These are phyloP conservation scores for Oeneis ivallda DNA, from an alignment of 2,888 invertebrate species.

Conservation along the genomic window DNA sequence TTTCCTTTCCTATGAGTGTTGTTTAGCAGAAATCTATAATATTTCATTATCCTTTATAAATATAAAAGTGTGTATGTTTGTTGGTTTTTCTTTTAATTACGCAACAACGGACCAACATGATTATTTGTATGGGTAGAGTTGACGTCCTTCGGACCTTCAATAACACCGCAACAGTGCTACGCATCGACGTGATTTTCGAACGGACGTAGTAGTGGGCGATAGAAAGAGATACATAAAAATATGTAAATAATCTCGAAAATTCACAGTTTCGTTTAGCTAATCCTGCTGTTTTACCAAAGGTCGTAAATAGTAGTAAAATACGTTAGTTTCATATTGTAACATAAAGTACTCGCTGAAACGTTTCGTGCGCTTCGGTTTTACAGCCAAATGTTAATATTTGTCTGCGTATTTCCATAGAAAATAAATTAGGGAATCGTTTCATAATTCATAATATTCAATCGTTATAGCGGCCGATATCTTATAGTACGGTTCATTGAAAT, in stretches of 20 bases:
- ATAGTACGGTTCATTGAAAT: background rate
- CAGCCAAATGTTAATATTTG: constrained; percentile 18
- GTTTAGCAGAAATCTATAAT: no score
- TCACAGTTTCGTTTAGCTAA: constrained; percentile 25
- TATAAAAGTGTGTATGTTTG: no score
- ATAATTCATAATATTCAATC: background rate
- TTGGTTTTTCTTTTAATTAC: no score
- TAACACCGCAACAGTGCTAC: no score
- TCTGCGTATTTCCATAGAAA: constrained; percentile 26
- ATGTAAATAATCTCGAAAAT: constrained; percentile 9
- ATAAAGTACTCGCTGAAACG: constrained; percentile 24
- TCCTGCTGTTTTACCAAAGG: constrained; percentile 15
- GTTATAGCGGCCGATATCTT: background rate
- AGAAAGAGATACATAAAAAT: background rate
- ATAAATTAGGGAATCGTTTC: constrained; percentile 30
- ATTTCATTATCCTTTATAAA: no score
- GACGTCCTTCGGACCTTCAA: no score
- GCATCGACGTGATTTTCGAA: no score
- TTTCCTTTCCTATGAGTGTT: background rate
- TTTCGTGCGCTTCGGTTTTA: constrained; percentile 34
- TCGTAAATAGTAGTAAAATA: constrained; percentile 30
- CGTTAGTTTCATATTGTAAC: constrained; percentile 26
- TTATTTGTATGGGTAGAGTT: no score
- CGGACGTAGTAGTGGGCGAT: no score
- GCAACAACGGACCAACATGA: no score